Base-by-base conservation (phyloP, 2,888 invertebrate genomes). In the Hyppa rectilinea region DNA sequence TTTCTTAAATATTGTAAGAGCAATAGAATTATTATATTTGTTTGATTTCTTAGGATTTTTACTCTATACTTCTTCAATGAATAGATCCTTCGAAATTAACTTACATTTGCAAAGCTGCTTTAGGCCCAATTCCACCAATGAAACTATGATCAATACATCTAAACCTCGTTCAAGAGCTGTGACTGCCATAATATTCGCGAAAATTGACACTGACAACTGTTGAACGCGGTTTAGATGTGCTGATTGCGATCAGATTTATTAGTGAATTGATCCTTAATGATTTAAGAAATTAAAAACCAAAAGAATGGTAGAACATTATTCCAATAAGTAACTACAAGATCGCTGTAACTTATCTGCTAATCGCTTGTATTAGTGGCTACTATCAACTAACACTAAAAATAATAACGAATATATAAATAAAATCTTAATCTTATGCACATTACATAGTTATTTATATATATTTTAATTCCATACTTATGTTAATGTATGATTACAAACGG, bases 401-500 rank as follows among this genome's bases (percentile, higher is more conserved):
- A 65, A 45, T 12, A 26, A 38, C 20, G 3, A 70, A 31, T n/a
- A 23, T 26, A 17, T 20, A n/a, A 40, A 26, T 40, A 29, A 43
- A 60, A 17, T 43, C 26, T 4, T 10, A 7, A 63, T 64, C 31
- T 29, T 7, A 0, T n/a, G 5, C 10, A 23, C 9, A 38, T 38
- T 38, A 53, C 23, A 56, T 36, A 66, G 7, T 31, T 23, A 75
- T 45, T 17, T 53, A 71, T 59, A 71, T 59, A 45, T 62, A 64
- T 67, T 69, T 66, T 82, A 83, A 75, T 75, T 73, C 61, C 43
- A 71, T 67, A 66, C n/a, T 79, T 72, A 80, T 84, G 74, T 43
- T 81, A 81, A 78, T 79, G 43, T 71, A 83, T 77, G 69, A 82
- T 80, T 71, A 76, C 69, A 70, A 75, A 77, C 82, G 73, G 68